These are phyloP conservation scores for Sinhomidia bicolor DNA, from an alignment of 2,888 invertebrate genomes.

Conservation along the genomic window DNA sequence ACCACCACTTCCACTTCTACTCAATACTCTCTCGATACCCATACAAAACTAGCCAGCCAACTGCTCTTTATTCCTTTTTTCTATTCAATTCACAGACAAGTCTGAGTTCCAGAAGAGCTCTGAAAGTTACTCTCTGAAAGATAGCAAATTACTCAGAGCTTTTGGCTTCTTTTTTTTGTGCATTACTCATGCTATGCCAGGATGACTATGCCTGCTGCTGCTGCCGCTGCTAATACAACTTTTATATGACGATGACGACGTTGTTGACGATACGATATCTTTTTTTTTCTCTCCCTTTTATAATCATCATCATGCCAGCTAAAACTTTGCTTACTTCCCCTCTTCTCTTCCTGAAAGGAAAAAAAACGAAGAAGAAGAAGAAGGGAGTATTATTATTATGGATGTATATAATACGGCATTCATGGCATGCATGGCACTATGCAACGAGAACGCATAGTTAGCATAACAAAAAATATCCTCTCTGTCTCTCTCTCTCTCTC, in stretches of 20 bases:
- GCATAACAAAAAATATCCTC: slow-evolving; percentile 33
- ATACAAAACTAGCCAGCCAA: slow-evolving; percentile 30
- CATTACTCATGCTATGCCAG: slow-evolving; percentile 65
- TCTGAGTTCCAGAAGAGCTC: slow-evolving; percentile 53
- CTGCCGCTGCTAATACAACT: slow-evolving; percentile 21
- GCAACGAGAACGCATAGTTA: slow-evolving; percentile 26
- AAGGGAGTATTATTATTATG: slow-evolving; percentile 35
- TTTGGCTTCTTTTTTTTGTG: slow-evolving; percentile 52
- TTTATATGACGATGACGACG: slow-evolving; percentile 13
- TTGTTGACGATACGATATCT: slow-evolving; percentile 48
- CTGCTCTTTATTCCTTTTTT: neutral
- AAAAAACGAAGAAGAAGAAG: too few relatives aligned
- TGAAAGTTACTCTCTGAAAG: slow-evolving; percentile 57
- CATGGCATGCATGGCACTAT: neutral
- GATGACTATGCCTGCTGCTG: too few relatives aligned
- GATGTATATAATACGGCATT: neutral
- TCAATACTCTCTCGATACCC: neutral
- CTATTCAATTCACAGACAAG: neutral
- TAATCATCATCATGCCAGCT: slow-evolving; percentile 18
- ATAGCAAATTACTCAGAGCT: slow-evolving; percentile 60
- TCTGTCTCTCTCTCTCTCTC: too few relatives aligned
- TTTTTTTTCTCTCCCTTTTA: slow-evolving; percentile 35
- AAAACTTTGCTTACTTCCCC: slow-evolving; percentile 57
- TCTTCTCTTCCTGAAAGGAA: slow-evolving; percentile 64
- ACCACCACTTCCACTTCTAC: too few relatives aligned